Conservation (phyloP, 35 echinoderm and acorn worm genomes). For the Hemicentrotus pulcherrimus region DNA sequence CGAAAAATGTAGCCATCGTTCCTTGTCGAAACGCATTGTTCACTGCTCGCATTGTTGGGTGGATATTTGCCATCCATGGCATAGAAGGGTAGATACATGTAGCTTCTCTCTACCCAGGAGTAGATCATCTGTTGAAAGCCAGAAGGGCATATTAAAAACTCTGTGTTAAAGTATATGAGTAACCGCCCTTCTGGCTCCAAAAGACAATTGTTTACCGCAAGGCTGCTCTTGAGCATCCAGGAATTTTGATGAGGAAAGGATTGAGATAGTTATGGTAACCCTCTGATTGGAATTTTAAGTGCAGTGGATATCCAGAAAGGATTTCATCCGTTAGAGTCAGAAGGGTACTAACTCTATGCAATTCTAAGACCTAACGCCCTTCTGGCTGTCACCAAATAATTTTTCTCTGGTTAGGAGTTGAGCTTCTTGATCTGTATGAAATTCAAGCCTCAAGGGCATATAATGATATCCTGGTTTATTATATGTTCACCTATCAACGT, state of each 20-base stretch:
- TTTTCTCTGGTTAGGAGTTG: not conserved
- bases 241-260: not conserved
- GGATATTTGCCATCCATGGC: no score
- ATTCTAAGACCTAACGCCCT: not conserved
- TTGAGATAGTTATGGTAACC: not conserved
- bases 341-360: not conserved
- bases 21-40: no score
- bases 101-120: no score
- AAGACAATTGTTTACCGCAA: not conserved
- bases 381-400: not conserved
- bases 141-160: no score
- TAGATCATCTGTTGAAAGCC: no score
- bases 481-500: no score
- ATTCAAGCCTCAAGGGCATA: not conserved
- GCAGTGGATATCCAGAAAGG: constrained; percentile 9
- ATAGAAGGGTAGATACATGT: no score
- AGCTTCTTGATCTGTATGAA: not conserved
- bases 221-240: not conserved
- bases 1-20: no score
- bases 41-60: no score
- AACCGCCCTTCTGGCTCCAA: no score
- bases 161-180: no score
- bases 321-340: not conserved
- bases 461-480: not conserved
- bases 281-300: not conserved